Evolutionary conservation across 2,797 vertebrate species (phyloP).

Genomic region (Phataginus tetradactyla): DNA sequence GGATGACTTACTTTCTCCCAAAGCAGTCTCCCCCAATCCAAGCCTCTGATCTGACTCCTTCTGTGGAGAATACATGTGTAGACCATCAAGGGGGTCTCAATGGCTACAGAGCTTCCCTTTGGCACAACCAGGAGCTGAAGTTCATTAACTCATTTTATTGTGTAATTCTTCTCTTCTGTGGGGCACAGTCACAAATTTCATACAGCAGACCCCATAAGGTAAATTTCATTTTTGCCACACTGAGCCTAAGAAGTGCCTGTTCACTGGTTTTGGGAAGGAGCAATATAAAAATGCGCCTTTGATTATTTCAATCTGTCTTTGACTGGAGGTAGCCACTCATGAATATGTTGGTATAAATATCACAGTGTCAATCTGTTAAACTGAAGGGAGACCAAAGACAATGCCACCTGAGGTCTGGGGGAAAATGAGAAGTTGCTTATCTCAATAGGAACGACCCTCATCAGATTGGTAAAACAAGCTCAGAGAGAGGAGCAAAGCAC

Average conservation of each 20-base stretch:
- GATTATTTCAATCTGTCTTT: slow-evolving; percentile 30
- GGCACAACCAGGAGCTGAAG: neutral
- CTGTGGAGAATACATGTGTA: fast-evolving
- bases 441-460: neutral
- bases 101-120: slow-evolving; percentile 18
- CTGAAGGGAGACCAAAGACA: slow-evolving; percentile 33
- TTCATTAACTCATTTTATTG: slow-evolving; percentile 41
- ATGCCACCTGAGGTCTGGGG: neutral
- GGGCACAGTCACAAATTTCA: neutral
- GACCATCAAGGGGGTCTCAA: neutral
- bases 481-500: neutral
- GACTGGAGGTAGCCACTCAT: slow-evolving; percentile 27
- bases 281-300: neutral
- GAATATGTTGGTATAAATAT: neutral
- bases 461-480: neutral
- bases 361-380: neutral
- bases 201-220: neutral
- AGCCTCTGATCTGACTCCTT: slow-evolving; percentile 11
- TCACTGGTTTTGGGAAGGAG: neutral
- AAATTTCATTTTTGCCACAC: neutral
- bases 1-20: slow-evolving; percentile 68
- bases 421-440: neutral
- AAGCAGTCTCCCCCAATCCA: neutral
- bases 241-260: slow-evolving; percentile 37
- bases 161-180: neutral